Evolutionary conservation across 2,113 vertebrate species (phyloP).

Genomic region (Dunckerocampus dactyliophorus): DNA sequence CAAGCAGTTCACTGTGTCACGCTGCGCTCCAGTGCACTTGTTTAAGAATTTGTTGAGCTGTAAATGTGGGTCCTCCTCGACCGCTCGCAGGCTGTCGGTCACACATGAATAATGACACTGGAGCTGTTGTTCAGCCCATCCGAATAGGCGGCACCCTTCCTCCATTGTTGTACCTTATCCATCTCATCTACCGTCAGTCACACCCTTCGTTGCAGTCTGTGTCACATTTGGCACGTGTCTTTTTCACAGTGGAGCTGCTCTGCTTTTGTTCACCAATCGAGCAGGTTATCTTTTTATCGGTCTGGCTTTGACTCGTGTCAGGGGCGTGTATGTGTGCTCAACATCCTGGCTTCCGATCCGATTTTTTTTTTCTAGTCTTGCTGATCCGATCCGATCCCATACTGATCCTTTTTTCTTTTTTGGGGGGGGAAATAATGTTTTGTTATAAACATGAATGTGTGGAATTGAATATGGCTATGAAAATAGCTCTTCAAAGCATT

Average conservation of each 20-base stretch:
- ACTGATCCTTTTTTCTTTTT: too few relatives aligned
- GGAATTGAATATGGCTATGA: too few relatives aligned
- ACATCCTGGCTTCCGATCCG: too few relatives aligned
- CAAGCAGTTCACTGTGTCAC: slow-evolving; percentile 25
- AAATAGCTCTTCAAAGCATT: too few relatives aligned
- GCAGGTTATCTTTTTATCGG: not conserved
- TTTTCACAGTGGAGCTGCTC: not conserved
- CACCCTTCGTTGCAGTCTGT: not conserved
- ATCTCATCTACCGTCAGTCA: slow-evolving; percentile 13
- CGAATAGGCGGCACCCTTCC: slow-evolving; percentile 34
- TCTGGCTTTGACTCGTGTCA: not conserved
- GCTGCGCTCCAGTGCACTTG: slow-evolving; percentile 24
- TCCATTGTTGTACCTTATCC: slow-evolving; percentile 33
- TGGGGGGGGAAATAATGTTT: too few relatives aligned
- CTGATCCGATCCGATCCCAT: too few relatives aligned
- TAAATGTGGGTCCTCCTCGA: slow-evolving; percentile 1
- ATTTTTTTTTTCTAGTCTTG: too few relatives aligned
- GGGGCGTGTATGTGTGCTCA: not conserved
- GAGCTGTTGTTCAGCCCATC: slow-evolving; percentile 31
- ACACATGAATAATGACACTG: slow-evolving; percentile 48
- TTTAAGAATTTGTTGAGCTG: slow-evolving; percentile 20
- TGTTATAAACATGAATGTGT: too few relatives aligned
- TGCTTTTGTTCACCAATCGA: not conserved
- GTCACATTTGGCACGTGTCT: slow-evolving; percentile 6
- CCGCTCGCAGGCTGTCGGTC: slow-evolving; percentile 41